phyloP scores from a whole-genome alignment of 2,888 invertebrate species.

The Drosophila borborema region DNA sequence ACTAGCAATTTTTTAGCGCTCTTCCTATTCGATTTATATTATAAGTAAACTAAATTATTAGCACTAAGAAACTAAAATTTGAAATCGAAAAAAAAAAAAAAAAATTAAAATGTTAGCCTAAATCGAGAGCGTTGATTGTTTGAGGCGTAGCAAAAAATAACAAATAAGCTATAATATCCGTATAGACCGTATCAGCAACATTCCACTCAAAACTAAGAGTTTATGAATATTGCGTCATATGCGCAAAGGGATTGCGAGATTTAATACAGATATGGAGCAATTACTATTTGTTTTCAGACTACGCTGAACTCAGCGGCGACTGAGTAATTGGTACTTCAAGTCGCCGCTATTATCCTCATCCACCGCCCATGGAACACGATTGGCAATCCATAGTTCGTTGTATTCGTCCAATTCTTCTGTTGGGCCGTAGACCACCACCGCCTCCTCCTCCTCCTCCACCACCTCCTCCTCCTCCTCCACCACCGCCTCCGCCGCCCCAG shows the following conservation, averaged over 20 bases:
- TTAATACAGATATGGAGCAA: conserved; percentile 3
- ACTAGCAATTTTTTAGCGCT: background rate
- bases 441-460: conserved; percentile 65
- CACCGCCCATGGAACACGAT: conserved; percentile 52
- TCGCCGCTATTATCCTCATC: conserved; percentile 64
- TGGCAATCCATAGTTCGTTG: conserved; percentile 31
- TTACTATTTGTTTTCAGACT: background rate
- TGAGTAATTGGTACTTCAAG: conserved; percentile 14
- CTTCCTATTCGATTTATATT: background rate
- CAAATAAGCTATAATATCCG: conserved; percentile 13
- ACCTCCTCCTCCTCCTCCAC: conserved; percentile 45
- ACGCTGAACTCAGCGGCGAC: conserved; percentile 33
- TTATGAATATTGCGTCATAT: conserved; percentile 57
- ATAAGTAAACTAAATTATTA: background rate
- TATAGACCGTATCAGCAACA: conserved; percentile 33
- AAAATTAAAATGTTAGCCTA: background rate
- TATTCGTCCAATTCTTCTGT: conserved; percentile 69
- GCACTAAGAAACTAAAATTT: background rate
- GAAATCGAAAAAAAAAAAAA: background rate
- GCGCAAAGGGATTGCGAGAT: conserved; percentile 36
- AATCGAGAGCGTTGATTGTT: conserved; percentile 9
- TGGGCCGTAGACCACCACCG: conserved; percentile 66
- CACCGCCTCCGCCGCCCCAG: conserved; percentile 56
- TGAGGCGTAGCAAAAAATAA: conserved; percentile 3
- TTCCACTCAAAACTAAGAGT: conserved; percentile 53